Base-by-base conservation (phyloP, 2,797 vertebrate species). In the Xenops minutus region DNA sequence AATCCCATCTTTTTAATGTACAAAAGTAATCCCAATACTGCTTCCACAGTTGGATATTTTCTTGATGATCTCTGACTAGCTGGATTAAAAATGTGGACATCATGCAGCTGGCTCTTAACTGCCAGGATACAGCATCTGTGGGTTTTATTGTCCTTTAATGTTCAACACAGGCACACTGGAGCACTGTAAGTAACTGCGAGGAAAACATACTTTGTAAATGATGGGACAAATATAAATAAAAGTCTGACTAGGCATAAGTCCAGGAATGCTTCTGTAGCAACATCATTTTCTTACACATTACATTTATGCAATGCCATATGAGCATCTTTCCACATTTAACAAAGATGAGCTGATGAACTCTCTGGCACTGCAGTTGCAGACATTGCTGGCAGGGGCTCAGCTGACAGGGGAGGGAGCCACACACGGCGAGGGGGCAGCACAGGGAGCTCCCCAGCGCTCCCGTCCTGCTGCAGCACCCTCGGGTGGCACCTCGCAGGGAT, bases 51-150 rank as follows among this genome's bases (percentile, higher is more conserved):
- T 89, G 87, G 86, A 27, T 81, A 84, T 87, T 95, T 94, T 92
- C 85, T 87, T 72, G 81, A 82, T 80, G 75, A 69, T 82, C 72
- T 92, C 71, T 79, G 30, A 84, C 69, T 83, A 48, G 74, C 83
- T 66, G 85, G 82, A 94, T 85, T 77, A 93, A 92, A 90, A 77
- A 86, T 29, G 24, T 19, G 32, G 36, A 83, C 27, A 72, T 89
- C 46, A 51, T 85, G 81, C 88, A 96, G 92, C 77, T 87, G 85
- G 44, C 75, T 92, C 58, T 74, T 66, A 76, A 59, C 61, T 96
- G 88, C 95, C 76, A 92, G 62, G 44, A 82, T 73, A 85, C 24
- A 79, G 71, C 75, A 86, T 84, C 61, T 82, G 62, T 62, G 86
- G 54, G 22, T 62, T 88, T 87, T 85, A 49, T 41, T 78, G 51